Evolutionary conservation across 1,140 invertebrate genomes (phyloP).

Genomic region (Pseudomyrmex flavicornis): DNA sequence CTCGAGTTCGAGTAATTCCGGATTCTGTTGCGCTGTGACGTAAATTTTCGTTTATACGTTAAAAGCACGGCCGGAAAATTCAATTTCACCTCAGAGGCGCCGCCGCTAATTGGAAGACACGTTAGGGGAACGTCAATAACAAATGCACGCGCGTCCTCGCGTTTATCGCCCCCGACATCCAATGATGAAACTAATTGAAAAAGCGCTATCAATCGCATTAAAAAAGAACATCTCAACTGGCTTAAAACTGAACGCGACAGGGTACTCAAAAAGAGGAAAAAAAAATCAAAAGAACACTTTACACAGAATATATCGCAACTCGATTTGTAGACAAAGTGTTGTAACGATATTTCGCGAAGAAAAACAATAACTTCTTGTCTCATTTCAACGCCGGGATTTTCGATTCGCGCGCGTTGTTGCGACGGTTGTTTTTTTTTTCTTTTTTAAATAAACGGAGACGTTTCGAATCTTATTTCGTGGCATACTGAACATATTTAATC

Average conservation of each 20-base stretch:
- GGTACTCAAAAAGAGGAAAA: background rate
- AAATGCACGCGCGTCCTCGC: background rate
- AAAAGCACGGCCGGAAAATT: constrained; percentile 54
- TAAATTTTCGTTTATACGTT: constrained; percentile 60
- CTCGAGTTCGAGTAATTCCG: constrained; percentile 14
- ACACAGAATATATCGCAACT: constrained; percentile 18
- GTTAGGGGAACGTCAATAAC: constrained; percentile 40
- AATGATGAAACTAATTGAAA: background rate
- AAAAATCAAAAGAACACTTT: background rate
- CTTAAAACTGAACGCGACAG: background rate
- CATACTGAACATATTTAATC: no score
- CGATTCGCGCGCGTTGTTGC: no score
- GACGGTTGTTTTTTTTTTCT: no score
- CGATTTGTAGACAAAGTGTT: background rate
- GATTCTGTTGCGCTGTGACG: constrained; percentile 27
- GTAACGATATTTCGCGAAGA: background rate
- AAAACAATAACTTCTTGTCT: background rate
- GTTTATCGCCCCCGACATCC: background rate
- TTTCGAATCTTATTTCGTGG: no score
- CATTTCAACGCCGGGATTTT: background rate
- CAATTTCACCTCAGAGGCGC: constrained; percentile 31
- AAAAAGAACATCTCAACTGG: background rate
- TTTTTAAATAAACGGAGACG: no score
- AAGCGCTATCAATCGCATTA: background rate
- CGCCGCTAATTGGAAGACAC: constrained; percentile 37